Base-by-base conservation (phyloP, 2,113 vertebrate genomes). In the cattle (Bos taurus) region DNA sequence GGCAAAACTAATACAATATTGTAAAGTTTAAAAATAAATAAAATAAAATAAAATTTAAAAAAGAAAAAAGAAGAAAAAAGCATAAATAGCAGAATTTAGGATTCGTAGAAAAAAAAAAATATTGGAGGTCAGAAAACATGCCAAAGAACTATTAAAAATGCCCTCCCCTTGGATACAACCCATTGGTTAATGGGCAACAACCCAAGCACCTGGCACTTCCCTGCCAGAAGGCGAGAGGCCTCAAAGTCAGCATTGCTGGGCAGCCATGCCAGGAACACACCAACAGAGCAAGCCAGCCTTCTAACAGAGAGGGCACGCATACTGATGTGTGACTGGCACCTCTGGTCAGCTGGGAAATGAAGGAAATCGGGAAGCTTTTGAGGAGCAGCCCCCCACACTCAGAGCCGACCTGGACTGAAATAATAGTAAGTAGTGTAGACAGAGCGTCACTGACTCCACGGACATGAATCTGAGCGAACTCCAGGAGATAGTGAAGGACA, bases 371-470 rank as follows among this genome's bases (percentile, higher is more conserved):
- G 50, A 64, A n/a, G 57, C 30, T 95, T 77, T 83, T 36, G 40
- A n/a, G 23, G 50, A 77, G 19, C n/a, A 59, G 57, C n/a, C 16
- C 2, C 26, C 62, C 48, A 77, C 5, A 25, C 77, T 43, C 10
- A 26, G 46, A 48, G 54, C 78, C 9, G 1, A n/a, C 40, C 48
- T 25, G 12, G 33, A 40, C 50, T 14, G 16, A 57, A 71, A 23
- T 17, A 40, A 33, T 2, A 25, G 17, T 40, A 21, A 71, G 3
- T 15, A 28, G 48, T 60, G 23, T 40, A 40, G 19, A 23, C 6
- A 71, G 0, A 71, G n/a, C n/a, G 23, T 6, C 10, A 71, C 67
- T 0, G 0, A 6, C 10, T 13, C 67, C 5, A 23, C 3, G n/a
- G n/a, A 71, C 67, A 23, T 21, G n/a, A 23, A 12, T 3, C 67